Percentiles rank a stretch among this genome's conserved stretches.
phyloP scores from a whole-genome alignment of 2,888 invertebrate species.

The Eulithis testata region DNA sequence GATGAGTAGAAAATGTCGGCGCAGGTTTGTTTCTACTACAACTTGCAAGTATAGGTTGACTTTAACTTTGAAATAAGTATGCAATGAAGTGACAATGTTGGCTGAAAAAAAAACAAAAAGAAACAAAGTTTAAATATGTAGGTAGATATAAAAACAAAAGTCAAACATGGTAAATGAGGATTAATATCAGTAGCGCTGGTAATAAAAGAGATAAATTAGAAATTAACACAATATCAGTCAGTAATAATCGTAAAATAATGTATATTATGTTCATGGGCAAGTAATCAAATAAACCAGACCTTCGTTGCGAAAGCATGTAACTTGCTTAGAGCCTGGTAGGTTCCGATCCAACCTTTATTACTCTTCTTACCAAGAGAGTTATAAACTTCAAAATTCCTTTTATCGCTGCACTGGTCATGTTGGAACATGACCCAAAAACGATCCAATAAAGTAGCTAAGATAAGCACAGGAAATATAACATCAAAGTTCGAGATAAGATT shows the following conservation, averaged over 20 bases:
- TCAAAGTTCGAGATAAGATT: conserved; percentile 67
- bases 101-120: too few relatives aligned
- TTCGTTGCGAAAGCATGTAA: conserved; percentile 15
- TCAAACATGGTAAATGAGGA: conserved; percentile 1
- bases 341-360: not conserved
- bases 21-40: conserved; percentile 37
- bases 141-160: not conserved
- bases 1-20: conserved; percentile 45
- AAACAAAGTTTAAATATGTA: not conserved
- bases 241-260: conserved; percentile 7
- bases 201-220: conserved; percentile 13
- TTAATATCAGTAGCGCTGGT: not conserved
- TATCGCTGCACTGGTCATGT: conserved; percentile 42
- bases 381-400: conserved; percentile 37
- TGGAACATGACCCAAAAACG: conserved; percentile 55
- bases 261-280: conserved; percentile 5
- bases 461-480: conserved; percentile 78
- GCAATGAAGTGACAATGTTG: too few relatives aligned
- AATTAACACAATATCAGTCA: conserved; percentile 10
- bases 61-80: too few relatives aligned
- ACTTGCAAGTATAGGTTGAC: too few relatives aligned
- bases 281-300: conserved; percentile 19
- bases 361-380: conserved; percentile 12
- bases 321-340: not conserved
- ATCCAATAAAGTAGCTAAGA: conserved; percentile 52